These are phyloP conservation scores for Dunckerocampus dactyliophorus DNA, from an alignment of 2,113 vertebrate species.

Conservation along the genomic window DNA sequence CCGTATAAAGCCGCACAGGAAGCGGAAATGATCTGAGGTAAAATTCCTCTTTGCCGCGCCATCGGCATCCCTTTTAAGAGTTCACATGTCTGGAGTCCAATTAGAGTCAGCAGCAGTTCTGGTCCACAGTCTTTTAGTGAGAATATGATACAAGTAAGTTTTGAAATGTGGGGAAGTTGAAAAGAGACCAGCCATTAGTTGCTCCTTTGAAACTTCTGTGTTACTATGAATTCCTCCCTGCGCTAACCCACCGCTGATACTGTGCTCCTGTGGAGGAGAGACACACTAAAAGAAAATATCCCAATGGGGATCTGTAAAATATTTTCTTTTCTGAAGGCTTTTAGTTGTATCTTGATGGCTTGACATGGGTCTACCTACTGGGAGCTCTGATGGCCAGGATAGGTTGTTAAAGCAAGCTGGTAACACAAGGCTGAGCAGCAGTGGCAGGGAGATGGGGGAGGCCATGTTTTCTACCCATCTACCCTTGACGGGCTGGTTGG, in stretches of 20 bases:
- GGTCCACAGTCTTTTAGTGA: background rate
- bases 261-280: conserved; percentile 30
- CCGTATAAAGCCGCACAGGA: conserved; percentile 31
- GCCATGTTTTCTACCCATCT: conserved; percentile 45
- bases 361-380: conserved; percentile 43
- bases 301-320: conserved; percentile 35
- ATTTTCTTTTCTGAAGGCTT: conserved; percentile 39
- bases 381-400: conserved; percentile 35
- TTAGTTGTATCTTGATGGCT: conserved; percentile 44
- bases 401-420: conserved; percentile 54
- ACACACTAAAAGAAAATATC: conserved; percentile 28
- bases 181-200: background rate
- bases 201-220: background rate
- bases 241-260: conserved; percentile 27
- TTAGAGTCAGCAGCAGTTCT: background rate
- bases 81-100: conserved; percentile 15
- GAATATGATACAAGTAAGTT: background rate
- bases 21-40: conserved; percentile 17
- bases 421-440: conserved; percentile 55
- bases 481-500: conserved; percentile 42
- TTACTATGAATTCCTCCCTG: conserved; percentile 26
- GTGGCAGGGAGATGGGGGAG: conserved; percentile 18
- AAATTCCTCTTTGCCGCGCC: conserved; percentile 10
- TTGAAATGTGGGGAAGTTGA: conserved; percentile 10
- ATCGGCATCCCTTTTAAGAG: conserved; percentile 6